Evolutionary conservation across 2,888 invertebrate genomes (phyloP).

Genomic region (Leucoma salicis): DNA sequence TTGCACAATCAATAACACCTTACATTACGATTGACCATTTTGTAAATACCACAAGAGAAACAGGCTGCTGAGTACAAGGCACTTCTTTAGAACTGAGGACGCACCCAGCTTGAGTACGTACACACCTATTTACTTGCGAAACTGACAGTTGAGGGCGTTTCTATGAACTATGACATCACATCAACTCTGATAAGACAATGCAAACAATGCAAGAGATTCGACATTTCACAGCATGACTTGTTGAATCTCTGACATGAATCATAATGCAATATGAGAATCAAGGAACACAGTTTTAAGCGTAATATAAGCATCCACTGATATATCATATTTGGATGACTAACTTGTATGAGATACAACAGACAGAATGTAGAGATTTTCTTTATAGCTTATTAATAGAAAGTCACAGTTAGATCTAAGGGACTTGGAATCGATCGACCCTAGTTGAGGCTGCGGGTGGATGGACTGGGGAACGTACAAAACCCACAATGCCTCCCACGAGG

Average conservation of each 20-base stretch:
- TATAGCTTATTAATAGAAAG: too few species aligned
- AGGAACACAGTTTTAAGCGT: constrained; percentile 51
- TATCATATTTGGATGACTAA: too few species aligned
- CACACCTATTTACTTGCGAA: constrained; percentile 60
- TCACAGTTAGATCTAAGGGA: too few species aligned
- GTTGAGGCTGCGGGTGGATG: too few species aligned
- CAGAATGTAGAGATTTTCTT: too few species aligned
- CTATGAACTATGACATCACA: constrained; percentile 73
- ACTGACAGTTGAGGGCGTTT: constrained; percentile 55
- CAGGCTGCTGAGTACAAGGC: constrained; percentile 34
- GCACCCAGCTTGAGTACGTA: constrained; percentile 29
- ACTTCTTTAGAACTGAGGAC: too few species aligned
- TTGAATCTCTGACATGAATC: constrained; percentile 58
- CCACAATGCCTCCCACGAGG: too few species aligned
- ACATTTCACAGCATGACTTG: constrained; percentile 68
- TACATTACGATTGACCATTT: constrained; percentile 54
- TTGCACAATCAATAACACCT: constrained; percentile 60
- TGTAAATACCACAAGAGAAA: constrained; percentile 45
- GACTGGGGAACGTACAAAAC: too few species aligned
- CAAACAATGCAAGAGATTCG: constrained; percentile 70
- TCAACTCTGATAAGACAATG: constrained; percentile 57
- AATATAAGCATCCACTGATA: constrained; percentile 29
- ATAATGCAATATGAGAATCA: constrained; percentile 60
- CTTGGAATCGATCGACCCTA: too few species aligned
- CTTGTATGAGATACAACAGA: too few species aligned